Evolutionary conservation across 2,888 invertebrate species (phyloP), one percentile per base, ranked within the genome.

Genomic region (Pogonocherus hispidulus): DNA sequence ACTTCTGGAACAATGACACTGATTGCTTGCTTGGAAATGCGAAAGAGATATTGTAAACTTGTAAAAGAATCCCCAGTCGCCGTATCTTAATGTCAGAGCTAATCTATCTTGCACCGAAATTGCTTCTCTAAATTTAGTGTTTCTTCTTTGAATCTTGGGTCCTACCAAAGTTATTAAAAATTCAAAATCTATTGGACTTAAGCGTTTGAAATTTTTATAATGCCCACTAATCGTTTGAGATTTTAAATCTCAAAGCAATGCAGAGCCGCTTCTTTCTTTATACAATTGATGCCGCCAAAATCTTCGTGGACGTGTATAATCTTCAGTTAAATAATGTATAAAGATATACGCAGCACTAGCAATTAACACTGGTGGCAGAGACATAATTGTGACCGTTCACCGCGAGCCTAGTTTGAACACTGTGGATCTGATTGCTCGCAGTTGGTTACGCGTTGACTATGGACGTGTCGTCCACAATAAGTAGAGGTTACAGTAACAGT

Each of bases 211-310:
- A 27, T 32, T 55, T 35, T 18, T 55, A 20, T 55, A 35, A 54
- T 54, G 54, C 5, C 37, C 32, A 55, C 35, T 32, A 55, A 55
- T 55, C n/a, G n/a, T 16, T 55, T 23, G 55, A 55, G 35, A 55
- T 18, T 55, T 55, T 9, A 52, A 52, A 52, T 16, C 9, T 35
- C 35, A 32, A 32, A 55, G 18, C 35, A 55, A 27, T 8, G 32
- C 32, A 55, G 55, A 55, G 32, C 32, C 32, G 35, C 37, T 27
- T 35, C 55, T 55, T 18, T 32, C 19, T 55, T 55, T 35, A 35
- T 14, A 55, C 14, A 55, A 35, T 18, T 32, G n/a, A 55, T 55
- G 55, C 18, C 55, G 32, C 35, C 55, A 55, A n/a, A 32, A 55
- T 14, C 27, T 14, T 16, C 35, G 55, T 16, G 27, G 55, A 16